Evolutionary conservation across 2,113 vertebrate genomes (phyloP), one percentile per base, ranked within the genome.

Genomic region (Acrocephalus arundinaceus): DNA sequence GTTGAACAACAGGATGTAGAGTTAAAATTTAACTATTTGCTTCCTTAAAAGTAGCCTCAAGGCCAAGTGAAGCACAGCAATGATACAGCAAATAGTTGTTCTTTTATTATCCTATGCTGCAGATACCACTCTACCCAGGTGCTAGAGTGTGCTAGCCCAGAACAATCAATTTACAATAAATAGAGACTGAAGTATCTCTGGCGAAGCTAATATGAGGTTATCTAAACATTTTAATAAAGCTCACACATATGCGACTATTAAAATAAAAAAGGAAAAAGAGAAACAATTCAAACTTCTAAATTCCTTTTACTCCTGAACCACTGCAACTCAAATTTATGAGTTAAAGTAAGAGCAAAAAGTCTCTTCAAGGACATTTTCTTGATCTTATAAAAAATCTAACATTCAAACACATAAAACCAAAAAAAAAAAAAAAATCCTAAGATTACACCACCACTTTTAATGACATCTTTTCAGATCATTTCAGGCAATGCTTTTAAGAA

Each of bases 21-120:
- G 93, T 93, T 96, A 93, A 94, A 90, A 0, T 91, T 87, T 94
- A 96, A 96, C 85, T 63, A 24, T 79, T 87, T 82, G 51, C 39
- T 89, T 88, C 73, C 94, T 88, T 39, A 85, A 22, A 83, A 74
- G 51, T 6, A 76, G 72, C n/a, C 67, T 71, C 82, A 77, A 93
- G 88, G 75, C 79, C 85, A 93, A 94, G 37, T 8, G 10, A 77
- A 86, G 78, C 25, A 68, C 24, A 57, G 35, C 54, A 88, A 46
- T 15, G 35, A 93, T 43, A 81, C 35, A 87, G 43, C 75, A 91
- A 91, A 78, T 9, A 85, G 35, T 10, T 74, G 30, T 33, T 52
- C 27, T 54, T 85, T 78, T 61, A 43, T 63, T 88, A 48, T 30
- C 49, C 37, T 52, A 17, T 51, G 43, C 52, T 51, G 16, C 39